phyloP scores from a whole-genome alignment of 1,140 invertebrate species.

The Belonocnema kinseyi region DNA sequence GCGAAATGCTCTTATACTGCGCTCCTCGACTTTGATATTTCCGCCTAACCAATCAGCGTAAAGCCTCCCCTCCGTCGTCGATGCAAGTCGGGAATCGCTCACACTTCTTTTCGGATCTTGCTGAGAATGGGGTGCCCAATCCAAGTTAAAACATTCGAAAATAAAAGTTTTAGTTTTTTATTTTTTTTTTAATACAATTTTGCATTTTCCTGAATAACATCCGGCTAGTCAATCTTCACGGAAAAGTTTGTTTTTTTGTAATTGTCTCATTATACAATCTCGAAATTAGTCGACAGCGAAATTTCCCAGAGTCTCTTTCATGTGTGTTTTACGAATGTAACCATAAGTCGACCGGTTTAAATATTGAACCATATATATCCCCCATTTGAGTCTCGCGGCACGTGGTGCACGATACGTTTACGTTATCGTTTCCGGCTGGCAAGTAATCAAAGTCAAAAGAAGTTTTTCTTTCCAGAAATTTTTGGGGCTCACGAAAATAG shows the following conservation, averaged over 20 bases:
- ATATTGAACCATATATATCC: constrained; percentile 38
- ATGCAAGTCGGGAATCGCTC: background rate
- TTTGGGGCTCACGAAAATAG: constrained; percentile 46
- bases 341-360: constrained; percentile 38
- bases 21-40: no score
- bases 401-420: constrained; percentile 51
- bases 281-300: constrained; percentile 34
- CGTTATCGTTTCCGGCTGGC: constrained; percentile 55
- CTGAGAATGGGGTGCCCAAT: no score
- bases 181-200: no score
- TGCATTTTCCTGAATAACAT: no score
- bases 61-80: no score
- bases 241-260: no score
- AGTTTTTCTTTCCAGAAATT: constrained; percentile 38
- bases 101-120: background rate
- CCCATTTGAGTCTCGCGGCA: constrained; percentile 29
- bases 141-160: no score
- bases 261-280: constrained; percentile 42
- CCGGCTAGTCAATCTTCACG: no score
- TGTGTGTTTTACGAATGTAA: background rate
- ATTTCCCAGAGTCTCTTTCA: constrained; percentile 38
- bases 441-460: constrained; percentile 42
- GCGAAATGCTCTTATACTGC: no score
- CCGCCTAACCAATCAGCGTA: no score
- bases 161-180: no score